Evolutionary conservation across 2,113 vertebrate genomes (phyloP).

Genomic region (Collichthys lucidus): DNA sequence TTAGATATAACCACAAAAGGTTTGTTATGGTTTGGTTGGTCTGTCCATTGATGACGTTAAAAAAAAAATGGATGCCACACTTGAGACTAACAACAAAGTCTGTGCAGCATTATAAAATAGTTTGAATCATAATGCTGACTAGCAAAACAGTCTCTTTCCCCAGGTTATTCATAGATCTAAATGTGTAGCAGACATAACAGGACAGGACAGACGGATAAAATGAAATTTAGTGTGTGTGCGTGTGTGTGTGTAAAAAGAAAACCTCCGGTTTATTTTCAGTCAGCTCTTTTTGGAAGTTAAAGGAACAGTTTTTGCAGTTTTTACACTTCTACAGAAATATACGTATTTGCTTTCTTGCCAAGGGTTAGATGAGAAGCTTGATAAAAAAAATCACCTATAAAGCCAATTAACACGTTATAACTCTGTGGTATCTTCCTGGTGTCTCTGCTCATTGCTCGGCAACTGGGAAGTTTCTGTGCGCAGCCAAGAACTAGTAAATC

Average conservation of each 20-base stretch:
- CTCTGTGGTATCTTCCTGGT: neutral
- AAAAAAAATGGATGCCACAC: neutral
- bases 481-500: neutral
- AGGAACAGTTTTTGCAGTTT: neutral
- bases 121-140: neutral
- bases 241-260: neutral
- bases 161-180: neutral
- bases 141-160: neutral
- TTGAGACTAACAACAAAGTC: neutral
- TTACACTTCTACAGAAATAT: neutral
- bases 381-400: neutral
- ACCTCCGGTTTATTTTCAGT: neutral
- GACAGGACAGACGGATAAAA: neutral
- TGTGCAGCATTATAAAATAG: neutral
- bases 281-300: neutral
- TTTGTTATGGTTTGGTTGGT: constrained; percentile 2
- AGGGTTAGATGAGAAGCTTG: neutral
- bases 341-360: neutral
- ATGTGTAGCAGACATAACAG: neutral
- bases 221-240: neutral
- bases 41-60: constrained; percentile 25
- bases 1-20: neutral
- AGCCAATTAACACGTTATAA: neutral
- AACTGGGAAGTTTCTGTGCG: neutral
- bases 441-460: neutral